phyloP scores from a whole-genome alignment of 2,797 vertebrate species.

The Morelia viridis region DNA sequence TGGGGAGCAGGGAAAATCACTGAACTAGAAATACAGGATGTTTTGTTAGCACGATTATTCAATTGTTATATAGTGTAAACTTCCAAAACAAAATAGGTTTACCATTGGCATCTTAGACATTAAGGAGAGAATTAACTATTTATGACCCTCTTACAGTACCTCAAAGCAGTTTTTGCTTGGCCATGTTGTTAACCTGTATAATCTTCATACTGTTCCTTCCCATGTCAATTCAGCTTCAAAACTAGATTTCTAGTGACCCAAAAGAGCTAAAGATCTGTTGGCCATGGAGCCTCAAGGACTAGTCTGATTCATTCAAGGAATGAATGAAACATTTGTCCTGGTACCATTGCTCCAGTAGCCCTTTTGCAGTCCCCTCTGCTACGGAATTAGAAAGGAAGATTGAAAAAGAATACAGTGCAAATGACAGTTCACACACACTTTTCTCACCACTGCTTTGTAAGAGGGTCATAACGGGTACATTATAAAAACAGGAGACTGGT shows the following conservation, averaged over 20 bases:
- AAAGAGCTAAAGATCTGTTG: background rate
- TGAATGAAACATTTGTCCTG: background rate
- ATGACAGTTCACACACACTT: background rate
- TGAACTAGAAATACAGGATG: background rate
- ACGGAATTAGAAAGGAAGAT: background rate
- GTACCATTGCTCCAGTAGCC: background rate
- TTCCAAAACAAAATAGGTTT: background rate
- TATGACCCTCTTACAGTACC: no score
- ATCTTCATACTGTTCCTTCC: background rate
- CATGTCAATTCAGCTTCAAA: background rate
- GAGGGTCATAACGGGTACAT: no score
- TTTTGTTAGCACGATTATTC: background rate
- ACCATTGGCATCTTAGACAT: background rate
- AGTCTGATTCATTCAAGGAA: background rate
- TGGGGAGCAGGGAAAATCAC: no score
- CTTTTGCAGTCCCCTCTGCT: background rate
- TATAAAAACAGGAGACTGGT: no score
- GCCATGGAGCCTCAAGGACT: background rate
- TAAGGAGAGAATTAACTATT: no score
- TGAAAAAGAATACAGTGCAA: background rate
- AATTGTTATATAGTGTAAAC: background rate
- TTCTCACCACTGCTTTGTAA: background rate
- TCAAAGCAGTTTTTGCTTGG: no score
- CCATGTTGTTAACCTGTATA: background rate
- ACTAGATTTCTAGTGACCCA: background rate